These are phyloP conservation scores for Hipposideros larvatus DNA, from an alignment of 2,797 vertebrate genomes.

Conservation along the genomic window DNA sequence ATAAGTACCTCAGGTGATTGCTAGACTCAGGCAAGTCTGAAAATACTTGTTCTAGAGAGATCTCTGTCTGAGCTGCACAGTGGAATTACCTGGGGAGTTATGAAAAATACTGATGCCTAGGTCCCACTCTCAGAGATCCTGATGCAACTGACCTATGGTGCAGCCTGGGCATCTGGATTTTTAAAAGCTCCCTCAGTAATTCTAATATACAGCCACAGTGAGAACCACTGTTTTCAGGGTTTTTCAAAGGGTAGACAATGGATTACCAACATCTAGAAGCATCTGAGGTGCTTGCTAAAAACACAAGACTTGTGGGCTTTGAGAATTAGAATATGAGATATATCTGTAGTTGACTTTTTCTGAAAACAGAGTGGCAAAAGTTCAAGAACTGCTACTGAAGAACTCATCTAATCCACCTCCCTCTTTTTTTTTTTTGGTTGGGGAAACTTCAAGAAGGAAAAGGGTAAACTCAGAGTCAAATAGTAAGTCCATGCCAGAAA, in stretches of 20 bases:
- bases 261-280: neutral
- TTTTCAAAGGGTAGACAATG: neutral
- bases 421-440: neutral
- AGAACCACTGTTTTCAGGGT: neutral
- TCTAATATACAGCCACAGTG: neutral
- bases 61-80: neutral
- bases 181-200: slow-evolving; percentile 10
- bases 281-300: slow-evolving; percentile 30
- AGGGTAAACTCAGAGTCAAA: neutral
- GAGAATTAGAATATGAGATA: slow-evolving; percentile 49
- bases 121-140: neutral
- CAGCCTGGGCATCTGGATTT: neutral
- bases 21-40: neutral
- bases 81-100: neutral
- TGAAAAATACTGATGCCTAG: neutral
- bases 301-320: slow-evolving; percentile 32
- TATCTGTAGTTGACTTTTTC: neutral
- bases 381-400: slow-evolving; percentile 44
- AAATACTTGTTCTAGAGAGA: neutral
- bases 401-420: neutral
- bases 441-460: slow-evolving; percentile 51
- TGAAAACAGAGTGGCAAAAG: neutral
- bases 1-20: neutral
- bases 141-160: neutral
- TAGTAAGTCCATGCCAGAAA: neutral